phyloP scores from a whole-genome alignment of 2,888 invertebrate genomes.

The Microdon myrmicae region DNA sequence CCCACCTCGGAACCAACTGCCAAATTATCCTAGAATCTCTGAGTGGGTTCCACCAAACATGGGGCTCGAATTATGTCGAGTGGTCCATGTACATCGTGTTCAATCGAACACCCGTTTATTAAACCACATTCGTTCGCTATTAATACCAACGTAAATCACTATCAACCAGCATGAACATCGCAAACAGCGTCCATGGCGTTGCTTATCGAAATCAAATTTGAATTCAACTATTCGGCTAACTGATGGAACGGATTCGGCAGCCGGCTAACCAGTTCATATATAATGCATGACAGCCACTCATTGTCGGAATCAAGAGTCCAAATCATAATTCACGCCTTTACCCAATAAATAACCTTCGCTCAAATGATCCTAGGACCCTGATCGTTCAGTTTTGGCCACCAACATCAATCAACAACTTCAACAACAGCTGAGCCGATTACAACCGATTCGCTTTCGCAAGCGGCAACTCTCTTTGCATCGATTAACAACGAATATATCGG shows the following conservation, averaged over 20 bases:
- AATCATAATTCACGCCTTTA: slow-evolving; percentile 47
- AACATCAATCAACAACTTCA: too few relatives aligned
- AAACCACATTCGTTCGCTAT: slow-evolving; percentile 28
- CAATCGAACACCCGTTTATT: too few relatives aligned
- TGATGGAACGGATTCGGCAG: slow-evolving; percentile 23
- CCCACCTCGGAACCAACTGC: too few relatives aligned
- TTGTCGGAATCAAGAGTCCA: slow-evolving; percentile 49
- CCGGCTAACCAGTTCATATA: slow-evolving; percentile 16
- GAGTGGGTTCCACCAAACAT: too few relatives aligned
- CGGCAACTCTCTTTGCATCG: too few relatives aligned
- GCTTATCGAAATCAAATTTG: slow-evolving; percentile 21
- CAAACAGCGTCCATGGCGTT: background rate
- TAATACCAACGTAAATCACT: slow-evolving; percentile 34
- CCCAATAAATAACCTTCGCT: slow-evolving; percentile 42
- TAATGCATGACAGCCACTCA: slow-evolving; percentile 34
- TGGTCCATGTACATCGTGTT: too few relatives aligned
- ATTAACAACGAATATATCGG: slow-evolving; percentile 7
- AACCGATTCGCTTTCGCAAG: too few relatives aligned
- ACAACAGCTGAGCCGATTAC: too few relatives aligned
- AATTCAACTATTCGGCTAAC: slow-evolving; percentile 7
- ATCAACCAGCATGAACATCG: too few relatives aligned
- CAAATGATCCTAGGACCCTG: background rate
- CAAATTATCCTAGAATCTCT: too few relatives aligned
- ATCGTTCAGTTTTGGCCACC: slow-evolving; percentile 6
- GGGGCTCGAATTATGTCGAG: too few relatives aligned